Percentiles rank a stretch among this genome's conserved stretches.
phyloP scores from a whole-genome alignment of 2,113 vertebrate genomes.

The Hemiscyllium ocellatum region DNA sequence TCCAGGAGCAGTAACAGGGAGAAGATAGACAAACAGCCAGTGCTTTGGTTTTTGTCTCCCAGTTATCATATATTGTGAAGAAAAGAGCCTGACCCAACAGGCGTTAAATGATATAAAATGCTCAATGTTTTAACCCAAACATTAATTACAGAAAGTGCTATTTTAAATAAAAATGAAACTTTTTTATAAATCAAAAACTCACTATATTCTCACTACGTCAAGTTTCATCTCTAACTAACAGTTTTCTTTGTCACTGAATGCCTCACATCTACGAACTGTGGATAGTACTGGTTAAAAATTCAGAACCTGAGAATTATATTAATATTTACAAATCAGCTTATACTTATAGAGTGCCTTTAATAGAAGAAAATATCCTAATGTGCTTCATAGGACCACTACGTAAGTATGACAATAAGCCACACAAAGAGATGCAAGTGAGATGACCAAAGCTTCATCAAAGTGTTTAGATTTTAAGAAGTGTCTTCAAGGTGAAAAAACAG shows the following conservation, averaged over 20 bases:
- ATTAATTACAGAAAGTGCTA: not conserved
- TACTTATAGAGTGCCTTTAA: not conserved
- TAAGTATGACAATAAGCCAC: not conserved
- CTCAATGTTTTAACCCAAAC: not conserved
- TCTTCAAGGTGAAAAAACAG: not conserved
- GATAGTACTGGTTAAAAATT: not conserved
- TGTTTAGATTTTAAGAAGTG: not conserved
- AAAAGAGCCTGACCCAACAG: too few species aligned
- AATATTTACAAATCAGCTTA: not conserved
- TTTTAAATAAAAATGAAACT: not conserved
- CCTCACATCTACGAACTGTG: not conserved
- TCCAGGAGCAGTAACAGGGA: not conserved
- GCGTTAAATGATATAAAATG: not conserved
- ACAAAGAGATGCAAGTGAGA: not conserved
- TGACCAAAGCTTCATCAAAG: not conserved
- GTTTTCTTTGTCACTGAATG: not conserved
- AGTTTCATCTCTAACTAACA: not conserved
- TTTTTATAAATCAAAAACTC: not conserved
- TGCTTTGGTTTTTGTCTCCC: too few species aligned
- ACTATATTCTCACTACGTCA: not conserved
- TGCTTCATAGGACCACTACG: not conserved
- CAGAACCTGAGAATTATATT: not conserved
- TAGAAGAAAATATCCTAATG: not conserved
- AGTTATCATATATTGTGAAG: too few species aligned
- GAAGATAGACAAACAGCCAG: not conserved